Percentiles rank a stretch among this genome's conserved stretches.
Conservation (phyloP, 2,797 vertebrate genomes). For the Crypturellus tataupa region DNA sequence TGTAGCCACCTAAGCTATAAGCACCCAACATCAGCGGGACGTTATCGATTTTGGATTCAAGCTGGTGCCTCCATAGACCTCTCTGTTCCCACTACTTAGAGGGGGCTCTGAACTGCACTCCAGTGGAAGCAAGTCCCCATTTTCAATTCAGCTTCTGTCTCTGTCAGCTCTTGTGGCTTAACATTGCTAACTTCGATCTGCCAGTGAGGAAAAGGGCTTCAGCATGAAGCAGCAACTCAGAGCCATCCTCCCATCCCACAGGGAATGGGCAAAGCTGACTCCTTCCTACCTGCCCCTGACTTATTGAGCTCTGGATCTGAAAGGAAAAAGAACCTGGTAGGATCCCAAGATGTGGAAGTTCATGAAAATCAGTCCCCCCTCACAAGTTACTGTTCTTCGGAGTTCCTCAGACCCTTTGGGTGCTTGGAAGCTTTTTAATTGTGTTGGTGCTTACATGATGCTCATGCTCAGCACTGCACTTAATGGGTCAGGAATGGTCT, state of each 20-base stretch:
- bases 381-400: background rate
- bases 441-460: rapidly evolving
- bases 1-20: background rate
- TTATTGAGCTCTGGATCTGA: background rate
- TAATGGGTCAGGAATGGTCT: background rate
- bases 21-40: background rate
- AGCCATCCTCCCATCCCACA: background rate
- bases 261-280: too few species aligned
- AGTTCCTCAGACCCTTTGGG: background rate
- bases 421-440: background rate
- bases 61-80: background rate
- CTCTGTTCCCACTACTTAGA: background rate
- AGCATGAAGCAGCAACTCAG: background rate
- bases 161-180: background rate
- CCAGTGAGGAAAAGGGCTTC: background rate
- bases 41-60: background rate
- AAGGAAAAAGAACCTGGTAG: background rate
- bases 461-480: background rate
- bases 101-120: background rate
- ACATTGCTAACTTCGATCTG: background rate
- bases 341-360: background rate
- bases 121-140: background rate
- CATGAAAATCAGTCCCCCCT: background rate
- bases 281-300: rapidly evolving
- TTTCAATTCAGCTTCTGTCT: background rate